These are phyloP conservation scores for Sus cebifrons DNA, from an alignment of 2,797 vertebrate genomes.

Conservation along the genomic window DNA sequence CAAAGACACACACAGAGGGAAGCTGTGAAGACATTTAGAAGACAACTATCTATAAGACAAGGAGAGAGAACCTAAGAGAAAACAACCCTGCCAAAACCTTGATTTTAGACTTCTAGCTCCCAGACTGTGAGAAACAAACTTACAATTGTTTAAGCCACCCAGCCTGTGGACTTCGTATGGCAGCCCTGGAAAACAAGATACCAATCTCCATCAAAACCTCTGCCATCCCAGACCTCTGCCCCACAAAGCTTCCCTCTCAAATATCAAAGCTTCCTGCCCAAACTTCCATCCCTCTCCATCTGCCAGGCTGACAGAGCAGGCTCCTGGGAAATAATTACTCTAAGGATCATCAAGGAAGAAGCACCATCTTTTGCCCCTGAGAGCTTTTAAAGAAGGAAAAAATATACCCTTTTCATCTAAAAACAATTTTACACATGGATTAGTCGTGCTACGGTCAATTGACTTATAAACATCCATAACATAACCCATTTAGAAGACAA, in stretches of 20 bases:
- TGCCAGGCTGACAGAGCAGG: background rate
- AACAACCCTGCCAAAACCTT: background rate
- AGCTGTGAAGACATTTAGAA: background rate
- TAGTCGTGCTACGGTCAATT: background rate
- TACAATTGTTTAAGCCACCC: background rate
- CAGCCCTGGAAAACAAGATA: background rate
- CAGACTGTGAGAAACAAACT: background rate
- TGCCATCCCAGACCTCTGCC: background rate
- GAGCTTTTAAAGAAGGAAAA: background rate
- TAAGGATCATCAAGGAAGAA: background rate
- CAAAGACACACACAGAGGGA: background rate
- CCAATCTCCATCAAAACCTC: background rate
- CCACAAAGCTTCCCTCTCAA: background rate
- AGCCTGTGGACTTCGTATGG: background rate
- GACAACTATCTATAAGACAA: background rate
- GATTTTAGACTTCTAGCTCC: slow-evolving; percentile 10
- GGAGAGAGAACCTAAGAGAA: background rate
- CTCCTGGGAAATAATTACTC: background rate
- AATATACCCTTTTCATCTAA: background rate
- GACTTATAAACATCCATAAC: background rate
- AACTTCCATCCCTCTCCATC: background rate
- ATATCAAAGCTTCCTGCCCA: background rate
- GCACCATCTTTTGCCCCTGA: background rate
- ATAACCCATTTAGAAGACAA: background rate
- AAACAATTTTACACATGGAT: background rate